Conservation (phyloP, 2,888 invertebrate genomes). For the Polyploca ridens region DNA sequence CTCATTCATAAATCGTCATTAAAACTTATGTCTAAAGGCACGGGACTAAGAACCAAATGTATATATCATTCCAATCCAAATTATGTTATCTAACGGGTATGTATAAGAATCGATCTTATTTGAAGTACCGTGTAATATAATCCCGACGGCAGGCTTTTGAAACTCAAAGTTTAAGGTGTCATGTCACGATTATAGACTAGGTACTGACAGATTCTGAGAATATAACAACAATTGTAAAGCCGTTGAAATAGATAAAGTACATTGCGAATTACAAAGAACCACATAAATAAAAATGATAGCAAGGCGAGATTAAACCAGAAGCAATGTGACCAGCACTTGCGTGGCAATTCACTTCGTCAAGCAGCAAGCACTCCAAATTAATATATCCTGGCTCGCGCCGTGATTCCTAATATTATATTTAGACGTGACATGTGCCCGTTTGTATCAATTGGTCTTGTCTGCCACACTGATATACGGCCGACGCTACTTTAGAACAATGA, state of each 20-base stretch:
- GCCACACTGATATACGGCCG: slow-evolving; percentile 80
- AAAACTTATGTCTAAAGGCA: slow-evolving; percentile 70
- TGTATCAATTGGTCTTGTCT: slow-evolving; percentile 84
- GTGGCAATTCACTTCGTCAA: slow-evolving; percentile 66
- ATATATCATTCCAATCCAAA: slow-evolving; percentile 50
- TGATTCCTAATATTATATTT: slow-evolving; percentile 85
- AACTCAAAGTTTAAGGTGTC: no score
- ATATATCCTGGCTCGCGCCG: slow-evolving; percentile 85
- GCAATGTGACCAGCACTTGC: slow-evolving; percentile 41
- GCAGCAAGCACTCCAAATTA: slow-evolving; percentile 79
- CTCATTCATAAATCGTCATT: slow-evolving; percentile 82
- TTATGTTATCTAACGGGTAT: slow-evolving; percentile 38
- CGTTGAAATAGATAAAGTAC: not conserved
- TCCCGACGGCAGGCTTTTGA: no score
- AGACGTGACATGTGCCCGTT: slow-evolving; percentile 84
- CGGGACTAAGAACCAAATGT: slow-evolving; percentile 57
- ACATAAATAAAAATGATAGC: slow-evolving; percentile 14
- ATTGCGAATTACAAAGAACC: not conserved
- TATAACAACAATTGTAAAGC: not conserved
- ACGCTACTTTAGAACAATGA: slow-evolving; percentile 84
- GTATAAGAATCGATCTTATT: slow-evolving; percentile 10
- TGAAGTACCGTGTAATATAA: not conserved
- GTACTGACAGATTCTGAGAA: not conserved
- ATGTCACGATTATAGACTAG: no score
- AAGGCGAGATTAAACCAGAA: slow-evolving; percentile 27